Evolutionary conservation across 2,113 vertebrate species (phyloP).

Genomic region (Platysteira castanea): DNA sequence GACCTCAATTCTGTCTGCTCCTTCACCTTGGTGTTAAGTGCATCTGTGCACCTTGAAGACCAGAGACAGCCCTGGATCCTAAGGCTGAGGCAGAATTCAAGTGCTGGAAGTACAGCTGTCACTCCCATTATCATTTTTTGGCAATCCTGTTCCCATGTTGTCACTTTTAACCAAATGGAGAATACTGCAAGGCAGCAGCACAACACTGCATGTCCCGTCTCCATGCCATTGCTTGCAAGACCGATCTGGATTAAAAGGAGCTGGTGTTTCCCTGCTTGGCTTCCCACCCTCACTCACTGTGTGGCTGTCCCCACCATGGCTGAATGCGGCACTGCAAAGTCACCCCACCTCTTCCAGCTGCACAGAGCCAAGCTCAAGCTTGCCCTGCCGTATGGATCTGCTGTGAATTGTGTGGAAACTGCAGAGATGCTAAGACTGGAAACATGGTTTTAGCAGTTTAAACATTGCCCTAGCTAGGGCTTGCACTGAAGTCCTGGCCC

Average conservation of each 20-base stretch:
- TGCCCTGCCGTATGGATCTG: neutral
- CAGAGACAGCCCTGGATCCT: neutral
- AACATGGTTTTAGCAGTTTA: neutral
- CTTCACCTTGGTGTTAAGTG: neutral
- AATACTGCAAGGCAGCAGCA: neutral
- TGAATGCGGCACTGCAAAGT: fast-evolving
- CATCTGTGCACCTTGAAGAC: neutral
- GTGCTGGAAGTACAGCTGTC: neutral
- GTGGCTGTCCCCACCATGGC: neutral
- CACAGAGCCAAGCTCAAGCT: neutral
- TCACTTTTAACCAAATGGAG: neutral
- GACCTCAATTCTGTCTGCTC: neutral
- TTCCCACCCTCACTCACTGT: fast-evolving
- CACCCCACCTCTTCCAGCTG: neutral
- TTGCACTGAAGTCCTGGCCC: neutral
- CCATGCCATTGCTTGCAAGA: neutral
- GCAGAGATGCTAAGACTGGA: neutral
- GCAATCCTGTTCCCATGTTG: neutral
- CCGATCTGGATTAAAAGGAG: neutral
- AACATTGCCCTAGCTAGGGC: neutral
- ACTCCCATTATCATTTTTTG: neutral
- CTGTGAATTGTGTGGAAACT: neutral
- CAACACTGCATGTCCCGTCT: fast-evolving
- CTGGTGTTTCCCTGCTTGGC: neutral
- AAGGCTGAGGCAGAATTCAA: neutral